phyloP scores from a whole-genome alignment of 2,888 invertebrate genomes.

The Melanostoma scalare region DNA sequence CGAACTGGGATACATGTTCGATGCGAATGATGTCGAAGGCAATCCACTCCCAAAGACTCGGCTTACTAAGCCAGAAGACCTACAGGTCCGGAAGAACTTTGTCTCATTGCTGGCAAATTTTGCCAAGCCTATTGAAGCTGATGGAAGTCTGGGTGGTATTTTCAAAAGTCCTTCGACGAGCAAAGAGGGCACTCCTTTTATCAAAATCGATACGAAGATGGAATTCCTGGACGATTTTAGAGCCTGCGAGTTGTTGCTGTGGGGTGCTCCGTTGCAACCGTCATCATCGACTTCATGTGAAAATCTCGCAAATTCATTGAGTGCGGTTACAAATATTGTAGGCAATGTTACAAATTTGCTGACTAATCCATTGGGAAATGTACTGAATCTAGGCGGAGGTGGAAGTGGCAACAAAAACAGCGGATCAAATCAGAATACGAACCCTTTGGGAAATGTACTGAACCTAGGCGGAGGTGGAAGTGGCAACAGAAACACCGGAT shows the following conservation, averaged over 20 bases:
- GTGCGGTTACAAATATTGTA: constrained; percentile 73
- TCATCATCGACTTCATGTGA: constrained; percentile 78
- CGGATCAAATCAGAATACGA: constrained; percentile 1
- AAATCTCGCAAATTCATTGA: constrained; percentile 75
- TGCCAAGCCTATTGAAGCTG: constrained; percentile 80
- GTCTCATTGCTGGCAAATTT: constrained; percentile 87
- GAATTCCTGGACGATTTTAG: constrained; percentile 82
- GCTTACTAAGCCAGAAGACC: constrained; percentile 83
- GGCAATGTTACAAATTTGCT: constrained; percentile 64
- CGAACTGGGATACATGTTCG: constrained; percentile 88
- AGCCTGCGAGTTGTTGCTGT: constrained; percentile 79
- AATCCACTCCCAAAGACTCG: constrained; percentile 82
- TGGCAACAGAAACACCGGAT: background rate
- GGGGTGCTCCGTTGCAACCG: constrained; percentile 78
- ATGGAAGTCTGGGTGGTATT: constrained; percentile 74
- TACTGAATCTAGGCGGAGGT: constrained; percentile 11
- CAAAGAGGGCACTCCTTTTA: constrained; percentile 82
- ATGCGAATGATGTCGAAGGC: constrained; percentile 85
- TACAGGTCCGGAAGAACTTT: constrained; percentile 86
- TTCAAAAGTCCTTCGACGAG: constrained; percentile 80
- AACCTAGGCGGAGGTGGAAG: constrained; percentile 6
- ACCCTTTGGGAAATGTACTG: background rate
- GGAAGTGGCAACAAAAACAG: background rate
- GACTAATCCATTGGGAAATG: constrained; percentile 11
- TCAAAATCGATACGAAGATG: constrained; percentile 83